Evolutionary conservation across 2,797 vertebrate species (phyloP).

Genomic region (Chrosomus eos): DNA sequence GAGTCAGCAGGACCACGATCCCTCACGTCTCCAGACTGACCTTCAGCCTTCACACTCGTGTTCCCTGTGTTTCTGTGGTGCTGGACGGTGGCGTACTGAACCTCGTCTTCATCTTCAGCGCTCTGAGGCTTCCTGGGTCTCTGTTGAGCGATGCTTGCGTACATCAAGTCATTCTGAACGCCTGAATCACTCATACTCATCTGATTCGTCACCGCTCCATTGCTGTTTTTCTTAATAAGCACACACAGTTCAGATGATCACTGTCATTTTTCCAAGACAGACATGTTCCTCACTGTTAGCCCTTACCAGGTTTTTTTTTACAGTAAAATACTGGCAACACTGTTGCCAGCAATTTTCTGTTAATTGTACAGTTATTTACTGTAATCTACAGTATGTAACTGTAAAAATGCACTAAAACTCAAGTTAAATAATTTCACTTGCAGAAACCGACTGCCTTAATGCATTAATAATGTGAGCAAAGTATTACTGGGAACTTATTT

Average conservation of each 20-base stretch:
- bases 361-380: no score
- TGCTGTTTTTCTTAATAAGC: neutral
- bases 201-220: neutral
- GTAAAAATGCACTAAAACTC: no score
- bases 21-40: neutral
- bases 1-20: neutral
- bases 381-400: no score
- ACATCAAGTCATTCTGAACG: neutral
- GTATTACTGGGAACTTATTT: no score
- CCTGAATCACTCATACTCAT: neutral
- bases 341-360: no score
- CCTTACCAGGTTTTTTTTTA: no score
- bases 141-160: neutral
- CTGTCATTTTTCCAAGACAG: no score
- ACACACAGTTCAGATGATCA: neutral
- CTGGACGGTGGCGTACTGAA: constrained; percentile 4
- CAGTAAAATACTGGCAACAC: no score
- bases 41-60: neutral
- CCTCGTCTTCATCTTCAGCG: constrained; percentile 3
- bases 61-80: neutral
- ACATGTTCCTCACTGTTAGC: neutral
- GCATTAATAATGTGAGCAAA: no score
- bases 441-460: no score
- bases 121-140: no score
- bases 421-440: no score